These are phyloP conservation scores for Falco punctatus DNA, from an alignment of 2,113 vertebrate genomes.

Conservation along the genomic window DNA sequence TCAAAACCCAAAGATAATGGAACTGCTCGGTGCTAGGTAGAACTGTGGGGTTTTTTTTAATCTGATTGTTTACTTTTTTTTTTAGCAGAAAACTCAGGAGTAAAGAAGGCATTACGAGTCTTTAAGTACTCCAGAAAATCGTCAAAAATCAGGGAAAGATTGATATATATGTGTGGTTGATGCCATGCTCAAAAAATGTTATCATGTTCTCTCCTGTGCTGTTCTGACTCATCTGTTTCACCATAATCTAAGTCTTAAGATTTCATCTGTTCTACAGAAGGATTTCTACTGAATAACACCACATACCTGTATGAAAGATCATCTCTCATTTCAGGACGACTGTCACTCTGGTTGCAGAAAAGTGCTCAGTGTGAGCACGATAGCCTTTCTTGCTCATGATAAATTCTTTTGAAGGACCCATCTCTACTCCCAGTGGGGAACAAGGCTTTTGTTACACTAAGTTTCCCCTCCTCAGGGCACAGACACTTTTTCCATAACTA, in stretches of 20 bases:
- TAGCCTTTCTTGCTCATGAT: neutral
- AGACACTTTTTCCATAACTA: neutral
- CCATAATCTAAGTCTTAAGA: neutral
- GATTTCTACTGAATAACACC: neutral
- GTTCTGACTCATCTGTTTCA: neutral
- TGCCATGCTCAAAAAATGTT: neutral
- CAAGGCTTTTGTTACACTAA: neutral
- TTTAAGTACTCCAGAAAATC: neutral
- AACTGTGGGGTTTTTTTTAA: neutral
- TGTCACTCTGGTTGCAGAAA: neutral
- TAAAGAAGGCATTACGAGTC: neutral
- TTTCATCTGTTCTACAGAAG: neutral
- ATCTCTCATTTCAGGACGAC: neutral
- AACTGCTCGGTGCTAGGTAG: neutral
- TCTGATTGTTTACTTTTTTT: neutral
- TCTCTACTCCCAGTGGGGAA: neutral
- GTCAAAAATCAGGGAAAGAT: neutral
- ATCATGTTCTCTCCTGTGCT: neutral
- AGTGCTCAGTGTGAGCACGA: neutral
- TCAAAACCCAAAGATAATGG: neutral
- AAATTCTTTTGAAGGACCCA: neutral
- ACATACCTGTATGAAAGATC: neutral
- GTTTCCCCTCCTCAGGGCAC: constrained; percentile 26
- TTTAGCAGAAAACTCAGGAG: neutral
- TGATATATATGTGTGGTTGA: neutral